Conservation (phyloP, 1,140 invertebrate species). For the Hesperophylax magnus region DNA sequence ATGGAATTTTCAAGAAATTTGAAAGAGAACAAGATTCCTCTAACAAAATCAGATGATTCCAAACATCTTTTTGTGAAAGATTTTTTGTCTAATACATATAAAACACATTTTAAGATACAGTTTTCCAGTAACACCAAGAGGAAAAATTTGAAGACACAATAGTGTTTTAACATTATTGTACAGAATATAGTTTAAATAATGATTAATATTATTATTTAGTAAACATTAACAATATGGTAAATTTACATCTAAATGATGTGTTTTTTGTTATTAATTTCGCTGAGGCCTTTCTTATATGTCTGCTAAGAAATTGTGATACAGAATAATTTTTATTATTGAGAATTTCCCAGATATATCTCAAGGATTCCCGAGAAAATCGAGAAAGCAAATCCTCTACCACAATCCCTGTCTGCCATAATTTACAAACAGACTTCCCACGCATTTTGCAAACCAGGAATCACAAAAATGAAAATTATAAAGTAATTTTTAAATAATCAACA, state of each 20-base stretch:
- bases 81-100: neutral
- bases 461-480: slow-evolving; percentile 25
- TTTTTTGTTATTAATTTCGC: slow-evolving; percentile 38
- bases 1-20: no score
- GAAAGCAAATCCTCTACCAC: no score
- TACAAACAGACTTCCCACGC: neutral
- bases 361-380: no score
- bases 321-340: no score
- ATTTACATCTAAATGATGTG: slow-evolving; percentile 54
- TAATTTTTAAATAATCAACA: slow-evolving; percentile 19
- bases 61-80: no score
- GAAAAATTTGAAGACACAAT: slow-evolving; percentile 49
- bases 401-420: neutral
- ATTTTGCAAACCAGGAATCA: slow-evolving; percentile 37
- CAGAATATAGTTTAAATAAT: slow-evolving; percentile 40
- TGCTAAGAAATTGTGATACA: no score
- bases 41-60: no score
- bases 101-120: slow-evolving; percentile 21
- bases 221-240: slow-evolving; percentile 49
- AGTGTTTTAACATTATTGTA: slow-evolving; percentile 49
- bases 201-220: slow-evolving; percentile 26
- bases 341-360: no score
- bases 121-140: slow-evolving; percentile 27
- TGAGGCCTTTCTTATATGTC: slow-evolving; percentile 37
- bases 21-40: no score